Base-by-base conservation (phyloP, 2,888 invertebrate genomes). In the Aphodius sticticus region DNA sequence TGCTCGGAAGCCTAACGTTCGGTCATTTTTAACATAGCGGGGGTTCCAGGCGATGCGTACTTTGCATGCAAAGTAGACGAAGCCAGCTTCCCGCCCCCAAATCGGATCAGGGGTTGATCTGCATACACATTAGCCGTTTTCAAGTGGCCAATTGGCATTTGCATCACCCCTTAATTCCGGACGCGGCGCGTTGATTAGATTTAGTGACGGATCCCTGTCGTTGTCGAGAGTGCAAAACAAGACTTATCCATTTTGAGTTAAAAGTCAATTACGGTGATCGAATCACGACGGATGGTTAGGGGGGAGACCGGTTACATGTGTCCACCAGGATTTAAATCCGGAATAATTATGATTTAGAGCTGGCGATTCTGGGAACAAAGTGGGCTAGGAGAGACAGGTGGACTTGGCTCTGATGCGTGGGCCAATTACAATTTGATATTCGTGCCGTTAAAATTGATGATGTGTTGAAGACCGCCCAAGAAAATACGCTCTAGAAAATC, bases 231-330 rank as follows among this genome's bases (percentile, higher is more conserved):
- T 84, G 86, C 86, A 85, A 85, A 86, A 88, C 89, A 89, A 86
- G 88, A 88, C 88, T 88, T 88, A 88, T 87, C 89, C 89, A 89
- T 89, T 89, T 89, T 89, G 88, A 74, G 88, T 88, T 88, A 87
- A 89, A 89, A 89, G 88, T 89, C 88, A 89, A 89, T 89, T 89
- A 88, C 85, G 82, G 83, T 86, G 86, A 79, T 79, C 77, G 77
- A 76, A 79, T 79, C 76, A 72, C 77, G 76, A 79, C 79, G 79
- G 69, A n/a, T 74, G 7, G 36, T n/a, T 5, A 12, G 26, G 26
- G 12, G 12, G 26, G 16, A 35, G 6, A 70, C 70, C 71, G 35
- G 26, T 37, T 74, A 74, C 74, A 74, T 35, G 36, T 74, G 74
- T 74, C 35, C 74, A n/a, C 26, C 9, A n/a, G 35, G 36, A n/a